These are phyloP conservation scores for Trichonephila inaurata DNA, from an alignment of 1,140 invertebrate genomes.

Conservation along the genomic window DNA sequence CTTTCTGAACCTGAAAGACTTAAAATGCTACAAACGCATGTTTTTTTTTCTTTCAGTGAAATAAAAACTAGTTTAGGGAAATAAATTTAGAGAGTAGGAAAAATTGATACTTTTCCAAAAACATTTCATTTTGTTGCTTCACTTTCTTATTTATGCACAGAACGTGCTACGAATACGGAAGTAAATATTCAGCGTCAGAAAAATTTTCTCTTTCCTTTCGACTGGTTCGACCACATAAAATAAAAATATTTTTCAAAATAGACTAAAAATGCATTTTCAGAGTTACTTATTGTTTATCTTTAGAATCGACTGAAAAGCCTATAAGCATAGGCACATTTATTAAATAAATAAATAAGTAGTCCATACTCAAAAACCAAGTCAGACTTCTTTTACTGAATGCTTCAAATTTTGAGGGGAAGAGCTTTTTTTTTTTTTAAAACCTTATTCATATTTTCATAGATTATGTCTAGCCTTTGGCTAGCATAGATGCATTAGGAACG, in stretches of 20 bases:
- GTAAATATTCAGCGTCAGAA: slow-evolving; percentile 17
- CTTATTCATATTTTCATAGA: too few species aligned
- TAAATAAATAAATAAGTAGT: too few species aligned
- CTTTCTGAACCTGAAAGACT: too few species aligned
- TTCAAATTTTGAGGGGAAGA: too few species aligned
- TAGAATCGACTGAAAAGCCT: not conserved
- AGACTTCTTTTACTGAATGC: too few species aligned
- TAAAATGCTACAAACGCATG: not conserved
- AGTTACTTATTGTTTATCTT: not conserved
- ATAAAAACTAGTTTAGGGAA: not conserved
- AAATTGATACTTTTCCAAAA: not conserved
- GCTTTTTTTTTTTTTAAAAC: too few species aligned
- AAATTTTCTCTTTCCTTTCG: not conserved
- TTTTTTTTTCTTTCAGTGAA: not conserved
- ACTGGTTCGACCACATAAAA: not conserved
- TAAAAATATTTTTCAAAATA: not conserved
- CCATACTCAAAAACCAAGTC: too few species aligned
- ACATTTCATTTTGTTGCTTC: not conserved
- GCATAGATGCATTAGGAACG: too few species aligned
- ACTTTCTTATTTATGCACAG: not conserved
- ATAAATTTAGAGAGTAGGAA: too few species aligned
- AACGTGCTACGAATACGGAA: slow-evolving; percentile 22
- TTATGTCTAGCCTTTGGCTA: too few species aligned
- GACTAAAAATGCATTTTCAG: too few species aligned
- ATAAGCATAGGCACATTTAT: too few species aligned